Evolutionary conservation across 2,113 vertebrate species (phyloP).

Genomic region (Sinocyclocheilus maitianheensis): DNA sequence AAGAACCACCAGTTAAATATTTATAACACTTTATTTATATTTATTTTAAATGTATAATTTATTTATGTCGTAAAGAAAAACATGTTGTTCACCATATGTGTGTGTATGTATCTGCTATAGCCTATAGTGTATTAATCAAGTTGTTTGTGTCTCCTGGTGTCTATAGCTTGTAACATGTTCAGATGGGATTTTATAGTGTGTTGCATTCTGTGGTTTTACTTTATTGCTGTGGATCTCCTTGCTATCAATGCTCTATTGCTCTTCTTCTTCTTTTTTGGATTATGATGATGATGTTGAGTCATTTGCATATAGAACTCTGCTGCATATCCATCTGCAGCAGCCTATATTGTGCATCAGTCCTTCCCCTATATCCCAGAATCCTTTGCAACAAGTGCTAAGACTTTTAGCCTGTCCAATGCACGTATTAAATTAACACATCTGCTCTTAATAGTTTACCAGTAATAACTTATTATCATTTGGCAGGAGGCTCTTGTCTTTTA

Average conservation of each 20-base stretch:
- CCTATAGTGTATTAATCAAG: too few relatives aligned
- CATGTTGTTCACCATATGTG: too few relatives aligned
- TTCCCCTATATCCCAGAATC: slow-evolving; percentile 60
- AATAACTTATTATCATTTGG: slow-evolving; percentile 22
- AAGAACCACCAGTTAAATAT: too few relatives aligned
- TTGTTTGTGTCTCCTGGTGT: not conserved
- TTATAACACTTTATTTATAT: too few relatives aligned
- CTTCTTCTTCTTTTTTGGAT: too few relatives aligned
- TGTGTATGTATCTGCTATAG: too few relatives aligned
- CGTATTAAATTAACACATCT: slow-evolving; percentile 30
- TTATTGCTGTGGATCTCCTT: too few relatives aligned
- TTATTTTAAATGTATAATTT: too few relatives aligned
- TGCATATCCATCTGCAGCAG: slow-evolving; percentile 61
- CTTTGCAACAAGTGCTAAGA: slow-evolving; percentile 39
- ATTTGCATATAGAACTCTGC: too few relatives aligned
- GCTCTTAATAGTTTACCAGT: slow-evolving; percentile 27
- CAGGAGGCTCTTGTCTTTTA: not conserved
- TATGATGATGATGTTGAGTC: too few relatives aligned
- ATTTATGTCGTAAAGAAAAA: too few relatives aligned
- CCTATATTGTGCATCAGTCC: slow-evolving; percentile 72
- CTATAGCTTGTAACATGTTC: not conserved
- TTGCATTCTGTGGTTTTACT: not conserved
- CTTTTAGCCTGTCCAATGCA: slow-evolving; percentile 51
- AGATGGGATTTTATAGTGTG: not conserved
- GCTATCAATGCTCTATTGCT: too few relatives aligned